Base-by-base conservation (phyloP, 2,888 invertebrate genomes). In the Willowsia nigromaculata region DNA sequence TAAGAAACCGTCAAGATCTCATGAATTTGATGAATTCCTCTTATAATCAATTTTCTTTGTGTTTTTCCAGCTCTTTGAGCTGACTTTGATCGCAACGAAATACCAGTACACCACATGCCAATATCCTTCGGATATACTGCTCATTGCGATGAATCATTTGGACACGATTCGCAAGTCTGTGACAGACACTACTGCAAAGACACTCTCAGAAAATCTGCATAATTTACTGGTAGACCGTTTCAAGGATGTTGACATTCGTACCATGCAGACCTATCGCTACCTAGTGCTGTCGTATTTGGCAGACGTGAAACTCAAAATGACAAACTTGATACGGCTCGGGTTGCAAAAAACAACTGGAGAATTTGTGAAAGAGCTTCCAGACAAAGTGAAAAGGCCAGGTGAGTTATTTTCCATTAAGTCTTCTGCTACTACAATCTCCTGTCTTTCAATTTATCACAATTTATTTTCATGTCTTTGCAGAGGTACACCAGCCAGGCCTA, bases 1-100 rank as follows among this genome's bases (percentile, higher is more conserved):
- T 92, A 47, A 53, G 43, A 15, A 0, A 27, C 30, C 4, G 9
- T 1, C 22, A 53, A 37, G 9, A 33, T 71, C 18, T 18, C 22
- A 56, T 7, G 5, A 27, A 37, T n/a, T 33, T 65, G 13, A 25
- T 78, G 2, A 27, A 30, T 11, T 59, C 13, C 27, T 11, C 7
- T 76, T 37, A 7, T 27, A 74, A 59, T 7, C 3, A 0, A 47
- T 47, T 47, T 47, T 3, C 5, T 81, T 78, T 80, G 22, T 18
- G 37, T 68, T 86, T 78, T 82, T 90, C 11, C 37, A 95, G 94
- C 93, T 95, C 50, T 95, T 95, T 93, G 95, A 95, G 93, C 93
- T 95, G 93, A 95, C 95, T 94, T 94, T 94, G 62, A 95, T 95
- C 95, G 95, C 95, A 1, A 94, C 95, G 92, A 95, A 95, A 93